Base-by-base conservation (phyloP, 1,140 invertebrate species). In the Drosophila albomicans region DNA sequence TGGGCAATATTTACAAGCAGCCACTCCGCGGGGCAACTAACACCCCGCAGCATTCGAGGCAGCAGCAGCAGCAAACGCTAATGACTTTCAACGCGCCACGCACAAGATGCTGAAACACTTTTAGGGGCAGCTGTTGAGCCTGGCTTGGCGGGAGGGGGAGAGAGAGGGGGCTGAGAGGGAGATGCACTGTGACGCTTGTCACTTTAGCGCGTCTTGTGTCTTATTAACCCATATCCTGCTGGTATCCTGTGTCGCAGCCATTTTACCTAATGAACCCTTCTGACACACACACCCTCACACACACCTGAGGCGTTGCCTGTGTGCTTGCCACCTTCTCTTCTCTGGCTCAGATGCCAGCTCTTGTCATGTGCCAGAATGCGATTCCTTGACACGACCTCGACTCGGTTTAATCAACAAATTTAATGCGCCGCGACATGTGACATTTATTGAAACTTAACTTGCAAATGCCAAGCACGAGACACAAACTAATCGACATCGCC, bases 221-320 rank as follows among this genome's bases (percentile, higher is more conserved):
- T 89, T 89, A 88, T 88, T 88, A 88, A 88, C 84, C 84, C 84
- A 88, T 69, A 89, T 88, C 81, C 74, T 65, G 74, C 66, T 65
- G 71, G 64, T 67, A 74, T 68, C 64, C 64, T 59, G 77, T 62
- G 56, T 78, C 72, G 61, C 69, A 66, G 67, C 64, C 82, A 66
- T 75, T 57, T 67, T 57, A 81, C 80, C 78, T 88, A 88, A 88
- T 89, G 84, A 88, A 88, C 80, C 85, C 84, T 88, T 84, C 70
- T 73, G 46, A 49, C 66, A 54, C 48, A 16, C 13, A 49, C 16
- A 43, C 48, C 10, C 13, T 28, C 16, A 43, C 61, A 61, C 61
- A 64, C 54, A 54, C 28, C 63, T 56, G 74, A 35, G 51, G 51
- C 51, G 30, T 15, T 51, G 38, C 48, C 20, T 48, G 30, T 54